phyloP scores from a whole-genome alignment of 2,113 vertebrate species.

The Tragulus kanchil region DNA sequence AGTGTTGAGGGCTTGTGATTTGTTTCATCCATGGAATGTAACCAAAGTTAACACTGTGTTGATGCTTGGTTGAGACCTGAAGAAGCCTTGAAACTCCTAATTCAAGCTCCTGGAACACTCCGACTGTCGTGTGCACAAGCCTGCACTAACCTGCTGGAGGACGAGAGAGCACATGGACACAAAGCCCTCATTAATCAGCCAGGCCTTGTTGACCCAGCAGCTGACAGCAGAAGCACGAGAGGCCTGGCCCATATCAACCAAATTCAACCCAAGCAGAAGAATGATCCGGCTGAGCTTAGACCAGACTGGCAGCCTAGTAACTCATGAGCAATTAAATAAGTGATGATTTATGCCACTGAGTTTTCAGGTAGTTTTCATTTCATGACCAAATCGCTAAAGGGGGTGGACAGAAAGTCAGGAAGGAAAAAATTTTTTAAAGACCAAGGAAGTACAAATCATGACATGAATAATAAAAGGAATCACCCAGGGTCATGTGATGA shows the following conservation, averaged over 20 bases:
- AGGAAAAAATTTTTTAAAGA: neutral
- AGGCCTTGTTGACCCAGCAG: neutral
- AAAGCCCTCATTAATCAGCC: neutral
- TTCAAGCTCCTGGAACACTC: neutral
- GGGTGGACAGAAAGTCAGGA: conserved; percentile 5
- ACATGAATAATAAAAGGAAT: neutral
- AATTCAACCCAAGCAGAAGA: neutral
- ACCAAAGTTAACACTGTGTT: neutral
- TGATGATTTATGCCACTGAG: neutral
- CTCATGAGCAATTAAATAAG: neutral
- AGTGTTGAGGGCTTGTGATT: conserved; percentile 17
- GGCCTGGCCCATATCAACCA: neutral
- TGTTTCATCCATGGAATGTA: conserved; percentile 7
- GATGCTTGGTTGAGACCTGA: neutral
- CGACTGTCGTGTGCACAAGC: neutral
- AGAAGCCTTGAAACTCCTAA: neutral
- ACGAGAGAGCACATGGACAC: neutral
- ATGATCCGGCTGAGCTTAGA: neutral
- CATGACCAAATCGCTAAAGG: neutral
- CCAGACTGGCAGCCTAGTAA: neutral
- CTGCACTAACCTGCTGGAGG: neutral
- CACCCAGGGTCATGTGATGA: neutral
- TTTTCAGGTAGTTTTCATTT: neutral
- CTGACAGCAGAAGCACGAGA: neutral
- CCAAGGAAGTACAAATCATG: neutral